These are phyloP conservation scores for Rhinophrynus dorsalis DNA, from an alignment of 2,797 vertebrate species.

Conservation along the genomic window DNA sequence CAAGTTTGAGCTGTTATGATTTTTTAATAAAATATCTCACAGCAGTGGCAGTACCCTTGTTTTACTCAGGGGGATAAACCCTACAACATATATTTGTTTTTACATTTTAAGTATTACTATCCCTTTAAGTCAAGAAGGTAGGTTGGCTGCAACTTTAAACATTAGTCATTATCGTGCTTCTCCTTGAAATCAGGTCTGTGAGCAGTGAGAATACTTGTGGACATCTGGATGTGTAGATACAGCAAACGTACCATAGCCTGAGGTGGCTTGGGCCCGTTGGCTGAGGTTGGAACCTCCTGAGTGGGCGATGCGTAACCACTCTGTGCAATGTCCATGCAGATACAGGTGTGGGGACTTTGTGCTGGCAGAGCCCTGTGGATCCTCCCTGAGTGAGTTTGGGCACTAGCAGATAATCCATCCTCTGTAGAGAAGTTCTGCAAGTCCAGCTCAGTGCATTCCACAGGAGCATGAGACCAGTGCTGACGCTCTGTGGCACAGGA, in stretches of 20 bases:
- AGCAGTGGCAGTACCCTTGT: no score
- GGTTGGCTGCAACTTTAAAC: no score
- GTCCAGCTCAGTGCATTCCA: slow-evolving; percentile 71
- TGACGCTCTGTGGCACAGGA: slow-evolving; percentile 65
- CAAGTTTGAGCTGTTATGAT: no score
- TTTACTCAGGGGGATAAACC: no score
- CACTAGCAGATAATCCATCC: slow-evolving; percentile 35
- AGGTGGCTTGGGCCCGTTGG: neutral
- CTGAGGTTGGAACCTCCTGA: neutral
- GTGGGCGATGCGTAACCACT: neutral
- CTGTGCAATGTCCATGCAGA: neutral
- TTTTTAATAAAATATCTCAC: no score
- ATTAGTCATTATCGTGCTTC: no score
- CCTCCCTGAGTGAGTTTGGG: neutral
- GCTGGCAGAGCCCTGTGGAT: accelerated
- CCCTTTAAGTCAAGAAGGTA: no score
- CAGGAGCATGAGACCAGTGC: slow-evolving; percentile 63
- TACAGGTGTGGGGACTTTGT: neutral
- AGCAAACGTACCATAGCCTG: neutral
- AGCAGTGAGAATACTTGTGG: neutral
- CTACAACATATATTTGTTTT: neutral
- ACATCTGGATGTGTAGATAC: neutral
- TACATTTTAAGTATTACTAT: no score
- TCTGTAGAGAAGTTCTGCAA: slow-evolving; percentile 68
- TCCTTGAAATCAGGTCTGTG: no score